Conservation (phyloP, 37 sponge, comb jelly and placozoan genomes). For the Geodia barretti region DNA sequence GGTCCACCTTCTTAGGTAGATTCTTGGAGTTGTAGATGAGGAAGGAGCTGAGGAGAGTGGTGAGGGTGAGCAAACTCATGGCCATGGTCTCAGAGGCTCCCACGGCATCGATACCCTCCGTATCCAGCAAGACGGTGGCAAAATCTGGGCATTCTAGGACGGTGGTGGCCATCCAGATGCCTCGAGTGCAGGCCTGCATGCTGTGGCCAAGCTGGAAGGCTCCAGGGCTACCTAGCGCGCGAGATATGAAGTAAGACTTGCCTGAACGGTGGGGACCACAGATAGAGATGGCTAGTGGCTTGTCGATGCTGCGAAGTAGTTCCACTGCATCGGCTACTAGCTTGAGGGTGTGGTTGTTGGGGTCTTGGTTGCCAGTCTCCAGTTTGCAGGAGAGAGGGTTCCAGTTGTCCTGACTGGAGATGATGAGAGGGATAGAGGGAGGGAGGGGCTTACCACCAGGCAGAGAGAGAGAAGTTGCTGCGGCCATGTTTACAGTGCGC, state of each 20-base stretch:
- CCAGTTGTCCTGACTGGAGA: neutral
- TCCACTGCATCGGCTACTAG: slow-evolving; percentile 8
- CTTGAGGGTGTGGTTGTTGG: neutral
- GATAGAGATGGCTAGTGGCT: slow-evolving; percentile 34
- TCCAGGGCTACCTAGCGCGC: slow-evolving; percentile 14
- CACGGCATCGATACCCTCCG: slow-evolving; percentile 24
- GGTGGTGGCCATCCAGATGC: slow-evolving; percentile 44
- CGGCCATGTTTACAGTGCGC: too few species aligned
- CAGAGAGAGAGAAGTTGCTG: too few species aligned
- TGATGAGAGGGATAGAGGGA: neutral
- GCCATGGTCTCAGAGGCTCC: neutral
- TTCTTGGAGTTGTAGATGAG: slow-evolving; percentile 25
- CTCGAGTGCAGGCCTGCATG: slow-evolving; percentile 15
- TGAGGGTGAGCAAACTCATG: neutral
- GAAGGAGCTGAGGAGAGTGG: slow-evolving; percentile 9
- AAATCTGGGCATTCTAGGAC: slow-evolving; percentile 20
- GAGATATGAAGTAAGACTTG: slow-evolving; percentile 49
- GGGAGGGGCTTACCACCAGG: neutral
- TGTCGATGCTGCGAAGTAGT: slow-evolving; percentile 19
- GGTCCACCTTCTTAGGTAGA: slow-evolving; percentile 15
- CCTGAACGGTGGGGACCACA: slow-evolving; percentile 49
- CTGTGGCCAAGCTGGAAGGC: slow-evolving; percentile 38
- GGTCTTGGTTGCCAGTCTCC: neutral
- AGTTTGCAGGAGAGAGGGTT: neutral
- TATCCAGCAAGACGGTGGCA: slow-evolving; percentile 20